Evolutionary conservation across 1,140 invertebrate genomes (phyloP).

Genomic region (Mamestra configurata): DNA sequence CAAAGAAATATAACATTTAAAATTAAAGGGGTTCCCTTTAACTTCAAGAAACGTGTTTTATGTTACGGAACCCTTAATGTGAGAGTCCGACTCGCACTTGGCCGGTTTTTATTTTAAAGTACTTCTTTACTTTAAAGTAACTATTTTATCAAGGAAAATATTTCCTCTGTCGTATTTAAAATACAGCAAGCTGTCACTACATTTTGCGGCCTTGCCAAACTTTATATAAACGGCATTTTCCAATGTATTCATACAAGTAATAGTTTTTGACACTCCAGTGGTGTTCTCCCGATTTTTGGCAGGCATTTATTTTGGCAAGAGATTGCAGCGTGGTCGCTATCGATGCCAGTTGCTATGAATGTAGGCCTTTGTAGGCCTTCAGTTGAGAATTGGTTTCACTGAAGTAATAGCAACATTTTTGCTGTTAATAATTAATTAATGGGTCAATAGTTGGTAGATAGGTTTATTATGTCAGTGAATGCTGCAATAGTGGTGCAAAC

Average conservation of each 20-base stretch:
- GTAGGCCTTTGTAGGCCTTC: neutral
- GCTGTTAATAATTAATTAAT: too few relatives aligned
- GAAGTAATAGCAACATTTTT: too few relatives aligned
- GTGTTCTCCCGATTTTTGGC: neutral
- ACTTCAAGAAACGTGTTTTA: too few relatives aligned
- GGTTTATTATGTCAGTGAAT: too few relatives aligned
- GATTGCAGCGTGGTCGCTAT: neutral
- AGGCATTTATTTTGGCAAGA: slow-evolving; percentile 8
- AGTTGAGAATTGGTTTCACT: neutral
- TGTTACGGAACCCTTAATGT: too few relatives aligned
- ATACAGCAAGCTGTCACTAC: neutral
- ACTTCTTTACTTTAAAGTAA: too few relatives aligned
- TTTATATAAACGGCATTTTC: neutral
- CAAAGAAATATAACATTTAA: too few relatives aligned
- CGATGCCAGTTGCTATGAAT: neutral
- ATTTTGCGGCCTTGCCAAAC: slow-evolving; percentile 6
- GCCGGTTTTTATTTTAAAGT: too few relatives aligned
- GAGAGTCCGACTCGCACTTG: too few relatives aligned
- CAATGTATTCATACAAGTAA: slow-evolving; percentile 23
- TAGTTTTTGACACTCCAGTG: slow-evolving; percentile 14
- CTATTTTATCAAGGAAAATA: neutral
- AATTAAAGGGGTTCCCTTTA: too few relatives aligned
- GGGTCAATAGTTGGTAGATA: too few relatives aligned
- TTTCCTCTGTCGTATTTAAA: neutral
- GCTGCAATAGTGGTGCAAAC: too few relatives aligned